Base-by-base conservation (phyloP, 2,888 invertebrate species). In the Cosmopolites sordidus region DNA sequence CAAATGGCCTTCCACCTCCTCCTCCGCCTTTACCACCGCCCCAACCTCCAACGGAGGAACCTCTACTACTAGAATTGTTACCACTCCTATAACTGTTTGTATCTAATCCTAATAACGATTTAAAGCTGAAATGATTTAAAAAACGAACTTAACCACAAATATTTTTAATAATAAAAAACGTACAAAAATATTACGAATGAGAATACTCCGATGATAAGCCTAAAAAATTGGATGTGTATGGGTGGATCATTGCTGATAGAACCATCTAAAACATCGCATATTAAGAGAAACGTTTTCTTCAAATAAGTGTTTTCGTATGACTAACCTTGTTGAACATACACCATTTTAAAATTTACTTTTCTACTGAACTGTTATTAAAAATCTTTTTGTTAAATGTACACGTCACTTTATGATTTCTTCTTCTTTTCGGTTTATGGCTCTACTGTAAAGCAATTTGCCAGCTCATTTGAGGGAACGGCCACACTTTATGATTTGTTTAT, bases 151-250 rank as follows among this genome's bases (percentile, higher is more conserved):
- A 22, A 22, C 3, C 3, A 3, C 8, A 22, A 22, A 22, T 22
- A 22, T 8, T 5, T 3, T 22, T 22, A n/a, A n/a, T 22, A 22
- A 22, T 22, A 22, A 5, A 5, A 22, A 8, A 5, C 22, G 8
- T 73, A 83, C 82, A 81, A 73, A 43, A 78, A 69, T 61, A 78
- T 76, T 3, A 80, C 61, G 64, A 82, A 81, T 65, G 78, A 76
- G 11, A 82, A 33, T 1, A 78, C 64, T 1, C 76, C 76, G 78
- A 79, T 80, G 59, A 82, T 76, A 66, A 78, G 74, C 5, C 76
- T 76, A 44, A 76, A 71, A n/a, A 74, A 58, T 46, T 69, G 63
- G 40, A 67, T 62, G 6, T 80, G 27, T 41, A 75, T 76, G 66
- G 80, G 78, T 38, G 68, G 72, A 16, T 67, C 69, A 52, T 79